phyloP scores from a whole-genome alignment of 1,140 invertebrate species.

The Chlorops oryzae region DNA sequence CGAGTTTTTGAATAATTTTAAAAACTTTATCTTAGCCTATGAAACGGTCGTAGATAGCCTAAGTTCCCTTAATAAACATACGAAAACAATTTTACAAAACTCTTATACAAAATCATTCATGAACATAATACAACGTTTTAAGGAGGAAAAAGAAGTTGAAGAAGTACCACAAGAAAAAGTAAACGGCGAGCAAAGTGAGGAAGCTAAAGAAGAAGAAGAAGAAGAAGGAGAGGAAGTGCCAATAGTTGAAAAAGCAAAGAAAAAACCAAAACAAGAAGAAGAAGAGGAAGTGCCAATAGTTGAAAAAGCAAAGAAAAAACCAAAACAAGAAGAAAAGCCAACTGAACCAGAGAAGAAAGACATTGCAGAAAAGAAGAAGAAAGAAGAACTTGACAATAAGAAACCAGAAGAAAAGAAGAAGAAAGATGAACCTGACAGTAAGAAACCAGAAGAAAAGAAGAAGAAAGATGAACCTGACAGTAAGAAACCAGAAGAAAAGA shows the following conservation, averaged over 20 bases:
- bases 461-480: slow-evolving; percentile 18
- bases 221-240: slow-evolving; percentile 4
- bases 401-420: background rate
- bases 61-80: no score
- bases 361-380: background rate
- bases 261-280: slow-evolving; percentile 4
- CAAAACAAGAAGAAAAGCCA: slow-evolving; percentile 4
- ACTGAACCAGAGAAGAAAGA: slow-evolving; percentile 5
- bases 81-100: no score
- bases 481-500: slow-evolving; percentile 14
- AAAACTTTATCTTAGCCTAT: no score
- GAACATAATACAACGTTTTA: no score
- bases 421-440: slow-evolving; percentile 4
- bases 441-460: slow-evolving; percentile 13
- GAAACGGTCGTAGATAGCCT: no score
- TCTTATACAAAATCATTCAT: no score
- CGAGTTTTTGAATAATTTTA: no score
- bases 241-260: slow-evolving; percentile 7
- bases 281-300: slow-evolving; percentile 3
- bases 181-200: no score
- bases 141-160: background rate
- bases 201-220: slow-evolving; percentile 3
- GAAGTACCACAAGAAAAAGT: background rate
- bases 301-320: slow-evolving; percentile 8
- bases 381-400: slow-evolving; percentile 9